Percentiles rank a stretch among this genome's conserved stretches.
These are phyloP conservation scores for Sarcophaga variegata DNA, from an alignment of 2,888 invertebrate species.

Conservation along the genomic window DNA sequence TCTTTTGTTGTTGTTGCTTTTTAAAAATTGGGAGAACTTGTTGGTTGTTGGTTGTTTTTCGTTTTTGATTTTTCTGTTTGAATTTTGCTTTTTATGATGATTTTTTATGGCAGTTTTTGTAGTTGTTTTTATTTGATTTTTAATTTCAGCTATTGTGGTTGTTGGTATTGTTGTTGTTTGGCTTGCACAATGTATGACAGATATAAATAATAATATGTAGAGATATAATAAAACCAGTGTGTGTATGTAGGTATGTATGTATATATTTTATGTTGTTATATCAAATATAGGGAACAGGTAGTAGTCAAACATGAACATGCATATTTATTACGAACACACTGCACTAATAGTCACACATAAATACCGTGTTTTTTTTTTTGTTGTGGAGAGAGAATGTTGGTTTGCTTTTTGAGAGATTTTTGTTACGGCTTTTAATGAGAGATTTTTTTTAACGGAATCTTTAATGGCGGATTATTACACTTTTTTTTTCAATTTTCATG, in stretches of 20 bases:
- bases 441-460: no score
- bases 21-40: neutral
- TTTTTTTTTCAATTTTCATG: slow-evolving; percentile 9
- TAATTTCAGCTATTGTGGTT: slow-evolving; percentile 28
- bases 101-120: slow-evolving; percentile 18
- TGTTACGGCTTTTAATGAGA: neutral
- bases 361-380: neutral
- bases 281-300: slow-evolving; percentile 63
- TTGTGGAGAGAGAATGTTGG: no score
- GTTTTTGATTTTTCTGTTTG: neutral
- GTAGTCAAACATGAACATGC: slow-evolving; percentile 24
- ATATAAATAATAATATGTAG: slow-evolving; percentile 28
- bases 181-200: slow-evolving; percentile 58
- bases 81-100: neutral
- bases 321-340: neutral
- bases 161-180: slow-evolving; percentile 1
- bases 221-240: slow-evolving; percentile 23
- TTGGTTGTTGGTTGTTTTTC: neutral
- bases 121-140: slow-evolving; percentile 32
- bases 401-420: neutral
- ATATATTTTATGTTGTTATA: slow-evolving; percentile 2
- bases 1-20: slow-evolving; percentile 19
- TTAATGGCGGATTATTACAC: no score
- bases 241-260: neutral
- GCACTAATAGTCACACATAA: neutral